These are phyloP conservation scores for Lagopus leucura DNA, from an alignment of 2,113 vertebrate genomes.

Conservation along the genomic window DNA sequence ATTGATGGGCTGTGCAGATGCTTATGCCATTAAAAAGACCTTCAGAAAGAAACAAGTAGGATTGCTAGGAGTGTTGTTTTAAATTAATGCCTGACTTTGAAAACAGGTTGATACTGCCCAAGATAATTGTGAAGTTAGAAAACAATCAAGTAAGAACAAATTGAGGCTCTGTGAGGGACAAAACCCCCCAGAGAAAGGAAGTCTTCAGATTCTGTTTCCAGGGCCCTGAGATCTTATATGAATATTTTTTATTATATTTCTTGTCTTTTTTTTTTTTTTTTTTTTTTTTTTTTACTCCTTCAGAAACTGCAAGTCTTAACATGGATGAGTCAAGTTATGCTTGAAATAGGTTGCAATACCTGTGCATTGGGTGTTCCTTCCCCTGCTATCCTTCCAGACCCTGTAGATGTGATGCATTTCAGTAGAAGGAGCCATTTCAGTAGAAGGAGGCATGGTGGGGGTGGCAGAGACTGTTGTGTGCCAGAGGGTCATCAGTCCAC, in stretches of 20 bases:
- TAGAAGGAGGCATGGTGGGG: fast-evolving
- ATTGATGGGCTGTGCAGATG: constrained; percentile 64
- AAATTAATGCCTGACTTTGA: constrained; percentile 58
- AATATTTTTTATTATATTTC: not conserved
- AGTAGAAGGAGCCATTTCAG: not conserved
- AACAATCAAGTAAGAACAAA: constrained; percentile 43
- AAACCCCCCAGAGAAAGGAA: not conserved
- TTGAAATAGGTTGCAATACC: not conserved
- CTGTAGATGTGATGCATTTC: fast-evolving
- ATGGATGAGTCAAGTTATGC: not conserved
- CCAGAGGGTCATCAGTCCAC: not conserved
- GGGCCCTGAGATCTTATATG: not conserved
- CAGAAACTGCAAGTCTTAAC: fast-evolving
- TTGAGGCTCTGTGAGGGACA: not conserved
- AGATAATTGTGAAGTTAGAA: constrained; percentile 52
- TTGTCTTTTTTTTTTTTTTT: not conserved
- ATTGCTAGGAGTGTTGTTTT: not conserved
- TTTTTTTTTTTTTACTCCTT: not conserved
- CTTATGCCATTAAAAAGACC: constrained; percentile 47
- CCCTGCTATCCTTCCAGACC: not conserved
- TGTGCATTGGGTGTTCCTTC: not conserved
- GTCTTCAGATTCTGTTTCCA: not conserved
- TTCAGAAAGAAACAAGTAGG: constrained; percentile 29
- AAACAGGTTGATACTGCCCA: constrained; percentile 26
- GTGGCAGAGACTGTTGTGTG: not conserved